Evolutionary conservation across 2,888 invertebrate species (phyloP).

Genomic region (Apamea sordens): DNA sequence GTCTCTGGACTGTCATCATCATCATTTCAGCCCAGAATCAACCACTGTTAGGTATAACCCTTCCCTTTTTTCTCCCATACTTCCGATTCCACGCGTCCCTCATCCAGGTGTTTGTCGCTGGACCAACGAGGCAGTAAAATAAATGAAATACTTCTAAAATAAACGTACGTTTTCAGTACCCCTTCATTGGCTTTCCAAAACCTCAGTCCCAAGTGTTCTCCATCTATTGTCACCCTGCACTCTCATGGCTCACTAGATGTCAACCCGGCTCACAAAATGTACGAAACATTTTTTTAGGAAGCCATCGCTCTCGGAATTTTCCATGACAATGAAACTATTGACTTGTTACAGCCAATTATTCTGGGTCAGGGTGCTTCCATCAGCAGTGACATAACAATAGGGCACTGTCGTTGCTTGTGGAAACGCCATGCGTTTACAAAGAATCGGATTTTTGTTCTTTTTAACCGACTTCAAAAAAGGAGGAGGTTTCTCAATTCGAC

Average conservation of each 20-base stretch:
- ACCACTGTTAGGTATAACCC: too few species aligned
- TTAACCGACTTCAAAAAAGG: too few species aligned
- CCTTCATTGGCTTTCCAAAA: neutral
- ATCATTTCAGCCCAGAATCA: too few species aligned
- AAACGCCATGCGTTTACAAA: slow-evolving; percentile 20
- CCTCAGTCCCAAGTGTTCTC: slow-evolving; percentile 14
- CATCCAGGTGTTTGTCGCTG: too few species aligned
- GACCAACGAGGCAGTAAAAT: neutral
- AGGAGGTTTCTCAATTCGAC: too few species aligned
- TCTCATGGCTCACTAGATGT: slow-evolving; percentile 35
- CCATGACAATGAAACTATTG: slow-evolving; percentile 54
- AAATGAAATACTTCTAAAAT: slow-evolving; percentile 1
- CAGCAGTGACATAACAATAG: slow-evolving; percentile 35
- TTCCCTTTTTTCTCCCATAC: too few species aligned
- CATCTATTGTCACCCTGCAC: slow-evolving; percentile 25
- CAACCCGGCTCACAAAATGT: slow-evolving; percentile 34
- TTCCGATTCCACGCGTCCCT: too few species aligned
- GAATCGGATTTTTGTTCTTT: neutral
- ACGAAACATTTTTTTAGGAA: slow-evolving; percentile 17
- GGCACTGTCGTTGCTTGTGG: neutral
- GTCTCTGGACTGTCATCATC: too few species aligned
- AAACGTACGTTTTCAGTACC: neutral
- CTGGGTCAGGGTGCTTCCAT: slow-evolving; percentile 28
- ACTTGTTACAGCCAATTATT: slow-evolving; percentile 62
- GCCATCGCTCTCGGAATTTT: slow-evolving; percentile 37